Evolutionary conservation across 35 echinoderm and acorn worm species (phyloP), one percentile per base, ranked within the genome.

Genomic region (Apostichopus japonicus): DNA sequence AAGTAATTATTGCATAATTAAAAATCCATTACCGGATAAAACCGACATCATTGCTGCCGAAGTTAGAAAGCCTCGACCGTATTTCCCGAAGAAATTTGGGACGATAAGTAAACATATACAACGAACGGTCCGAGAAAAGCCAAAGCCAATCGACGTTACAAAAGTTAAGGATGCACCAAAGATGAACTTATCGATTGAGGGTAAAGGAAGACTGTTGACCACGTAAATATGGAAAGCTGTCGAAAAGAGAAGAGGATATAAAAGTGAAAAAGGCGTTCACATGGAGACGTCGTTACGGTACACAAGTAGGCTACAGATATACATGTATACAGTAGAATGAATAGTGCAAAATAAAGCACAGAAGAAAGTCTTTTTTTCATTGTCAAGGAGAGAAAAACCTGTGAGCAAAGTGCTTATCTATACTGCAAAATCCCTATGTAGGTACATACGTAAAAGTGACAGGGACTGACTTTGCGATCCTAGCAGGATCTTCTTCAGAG

Each of bases 71-170:
- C 90, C 51, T 58, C 95, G 79, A 15, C 95, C 95, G 77, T 92
- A 79, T 65, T 94, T 94, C 14, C 95, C 92, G 54, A 94, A 94
- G 63, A 96, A 96, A 54, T 94, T 83, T 14, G 95, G 95, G 8
- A 96, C 8, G 6, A 92, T 83, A 24, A 96, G 84, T 19, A 94
- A 56, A 70, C 94, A 55, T 10, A 96, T 96, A 84, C 95, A 96
- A 62, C 95, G 92, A 5, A 96, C 86, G 77, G 93, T 89, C 10
- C 86, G 55, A 4, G 95, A 96, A 17, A 94, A 52, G 24, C 92
- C 95, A 61, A 94, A 94, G 10, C 95, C 95, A 62, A 94, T 19
- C 19, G 90, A 93, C 13, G 82, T 54, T 5, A 96, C 10, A 8
- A 94, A 59, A 23, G 95, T 96, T 15, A 96, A 52, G 77, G 75